These are phyloP conservation scores for Tauraco erythrolophus DNA, from an alignment of 2,113 vertebrate genomes.

Conservation along the genomic window DNA sequence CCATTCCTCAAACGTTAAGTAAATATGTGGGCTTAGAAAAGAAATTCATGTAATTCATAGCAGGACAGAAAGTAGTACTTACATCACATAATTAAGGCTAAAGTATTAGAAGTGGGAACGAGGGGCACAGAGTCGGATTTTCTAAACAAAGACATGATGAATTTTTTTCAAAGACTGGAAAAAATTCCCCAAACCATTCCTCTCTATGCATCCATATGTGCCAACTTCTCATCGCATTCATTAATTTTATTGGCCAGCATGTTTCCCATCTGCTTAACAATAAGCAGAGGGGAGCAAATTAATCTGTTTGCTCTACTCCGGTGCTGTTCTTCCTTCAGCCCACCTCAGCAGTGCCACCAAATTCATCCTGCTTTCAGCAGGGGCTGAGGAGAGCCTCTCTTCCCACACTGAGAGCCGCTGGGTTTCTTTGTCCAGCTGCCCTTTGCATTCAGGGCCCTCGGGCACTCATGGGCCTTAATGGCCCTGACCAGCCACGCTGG, in stretches of 20 bases:
- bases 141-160: conserved; percentile 66
- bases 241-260: conserved; percentile 38
- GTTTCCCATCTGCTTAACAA: conserved; percentile 27
- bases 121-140: conserved; percentile 28
- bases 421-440: not conserved
- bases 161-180: conserved; percentile 37
- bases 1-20: conserved; percentile 31
- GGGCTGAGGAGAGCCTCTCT: not conserved
- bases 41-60: conserved; percentile 60
- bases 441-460: not conserved
- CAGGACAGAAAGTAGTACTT: conserved; percentile 44
- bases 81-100: conserved; percentile 63
- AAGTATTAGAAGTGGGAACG: conserved; percentile 37
- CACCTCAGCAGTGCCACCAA: not conserved
- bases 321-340: not conserved
- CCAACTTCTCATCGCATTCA: not conserved
- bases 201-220: conserved; percentile 33
- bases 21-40: conserved; percentile 33
- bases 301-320: not conserved
- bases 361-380: not conserved
- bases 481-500: not conserved
- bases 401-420: fast-evolving
- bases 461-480: not conserved
- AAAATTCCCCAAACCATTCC: conserved; percentile 35
- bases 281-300: conserved; percentile 5